phyloP scores from a whole-genome alignment of 2,113 vertebrate genomes.

The Cathartes aura region DNA sequence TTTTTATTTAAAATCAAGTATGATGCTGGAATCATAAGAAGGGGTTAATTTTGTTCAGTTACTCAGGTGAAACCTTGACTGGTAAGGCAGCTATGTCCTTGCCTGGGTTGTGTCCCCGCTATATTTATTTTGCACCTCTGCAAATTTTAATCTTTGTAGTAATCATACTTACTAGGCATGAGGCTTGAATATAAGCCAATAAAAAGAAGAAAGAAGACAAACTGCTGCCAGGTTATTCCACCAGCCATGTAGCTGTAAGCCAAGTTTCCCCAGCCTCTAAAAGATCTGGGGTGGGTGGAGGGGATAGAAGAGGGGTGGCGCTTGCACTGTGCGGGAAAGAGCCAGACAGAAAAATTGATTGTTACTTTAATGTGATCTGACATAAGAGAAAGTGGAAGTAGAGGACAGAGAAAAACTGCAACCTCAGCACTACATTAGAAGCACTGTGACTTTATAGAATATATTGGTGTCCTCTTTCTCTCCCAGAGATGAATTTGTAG shows the following conservation, averaged over 20 bases:
- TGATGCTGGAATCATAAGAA: background rate
- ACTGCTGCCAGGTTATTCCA: conserved; percentile 1
- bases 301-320: background rate
- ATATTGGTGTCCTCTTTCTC: background rate
- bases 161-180: background rate
- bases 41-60: background rate
- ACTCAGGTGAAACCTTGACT: background rate
- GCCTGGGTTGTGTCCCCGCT: background rate
- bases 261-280: conserved; percentile 7
- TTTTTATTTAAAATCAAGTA: background rate
- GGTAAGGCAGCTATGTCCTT: background rate
- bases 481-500: background rate
- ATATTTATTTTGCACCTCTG: conserved; percentile 1
- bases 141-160: background rate
- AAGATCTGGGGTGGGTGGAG: background rate
- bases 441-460: background rate
- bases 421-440: conserved; percentile 7
- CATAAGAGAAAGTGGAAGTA: conserved; percentile 45
- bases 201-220: background rate
- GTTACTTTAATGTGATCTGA: conserved; percentile 53
- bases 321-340: background rate
- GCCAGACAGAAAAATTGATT: conserved; percentile 73
- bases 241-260: background rate
- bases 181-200: conserved; percentile 21
- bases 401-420: conserved; percentile 51